Evolutionary conservation across 2,113 vertebrate genomes (phyloP).

Genomic region (Sterrhoptilus dennistouni): DNA sequence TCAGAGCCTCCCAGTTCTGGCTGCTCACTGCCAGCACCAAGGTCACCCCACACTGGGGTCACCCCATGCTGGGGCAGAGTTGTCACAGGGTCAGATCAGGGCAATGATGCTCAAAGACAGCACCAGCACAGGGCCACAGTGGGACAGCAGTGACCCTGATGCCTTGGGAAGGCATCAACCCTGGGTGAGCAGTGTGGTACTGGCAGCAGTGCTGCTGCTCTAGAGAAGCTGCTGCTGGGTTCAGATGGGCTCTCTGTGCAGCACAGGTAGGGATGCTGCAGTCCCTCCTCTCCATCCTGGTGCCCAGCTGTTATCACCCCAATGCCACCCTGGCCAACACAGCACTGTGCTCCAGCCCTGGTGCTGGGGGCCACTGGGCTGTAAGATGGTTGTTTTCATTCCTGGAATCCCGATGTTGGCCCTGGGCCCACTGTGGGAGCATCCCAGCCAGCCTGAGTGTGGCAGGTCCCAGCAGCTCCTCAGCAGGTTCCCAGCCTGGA

Average conservation of each 20-base stretch:
- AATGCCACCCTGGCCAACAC: fast-evolving
- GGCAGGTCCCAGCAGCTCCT: neutral
- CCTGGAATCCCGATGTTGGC: fast-evolving
- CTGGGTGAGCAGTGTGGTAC: neutral
- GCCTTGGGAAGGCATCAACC: neutral
- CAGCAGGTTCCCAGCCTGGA: neutral
- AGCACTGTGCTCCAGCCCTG: fast-evolving
- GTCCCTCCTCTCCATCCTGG: neutral
- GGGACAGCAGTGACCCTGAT: neutral
- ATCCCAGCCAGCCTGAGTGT: fast-evolving
- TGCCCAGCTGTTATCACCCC: neutral
- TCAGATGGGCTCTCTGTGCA: neutral
- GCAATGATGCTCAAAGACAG: neutral
- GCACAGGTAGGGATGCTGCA: neutral
- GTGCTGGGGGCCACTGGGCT: neutral
- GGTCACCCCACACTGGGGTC: neutral
- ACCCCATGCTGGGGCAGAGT: neutral
- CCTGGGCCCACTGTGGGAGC: neutral
- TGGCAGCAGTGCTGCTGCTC: neutral
- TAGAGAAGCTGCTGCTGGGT: neutral
- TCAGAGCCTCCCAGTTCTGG: neutral
- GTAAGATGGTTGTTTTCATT: neutral
- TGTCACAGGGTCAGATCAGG: neutral
- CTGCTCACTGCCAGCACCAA: neutral
- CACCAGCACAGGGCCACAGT: neutral